Percentiles rank a stretch among this genome's conserved stretches.
These are phyloP conservation scores for Botia kubotai DNA, from an alignment of 2,797 vertebrate species.

Conservation along the genomic window DNA sequence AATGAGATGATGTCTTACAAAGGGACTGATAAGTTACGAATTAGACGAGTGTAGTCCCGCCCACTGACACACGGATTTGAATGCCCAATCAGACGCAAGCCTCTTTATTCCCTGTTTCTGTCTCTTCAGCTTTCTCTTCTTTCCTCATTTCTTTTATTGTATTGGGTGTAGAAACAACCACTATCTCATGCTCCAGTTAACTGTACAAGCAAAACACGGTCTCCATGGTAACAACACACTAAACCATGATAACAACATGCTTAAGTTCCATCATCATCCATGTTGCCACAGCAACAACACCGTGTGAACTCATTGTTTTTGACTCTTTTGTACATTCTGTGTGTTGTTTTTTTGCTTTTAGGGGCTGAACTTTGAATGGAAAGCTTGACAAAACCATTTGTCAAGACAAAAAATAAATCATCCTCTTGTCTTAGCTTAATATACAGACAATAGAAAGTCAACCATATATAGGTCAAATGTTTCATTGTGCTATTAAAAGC, in stretches of 20 bases:
- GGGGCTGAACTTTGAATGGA: constrained; percentile 16
- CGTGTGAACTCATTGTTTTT: constrained; percentile 12
- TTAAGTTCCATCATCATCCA: neutral
- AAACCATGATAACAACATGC: constrained; percentile 1
- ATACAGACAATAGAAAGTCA: too few species aligned
- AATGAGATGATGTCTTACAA: neutral
- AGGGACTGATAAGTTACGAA: neutral
- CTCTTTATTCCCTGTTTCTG: neutral
- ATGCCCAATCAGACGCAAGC: constrained; percentile 1
- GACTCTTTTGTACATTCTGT: neutral
- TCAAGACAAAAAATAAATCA: neutral
- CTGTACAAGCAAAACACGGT: neutral
- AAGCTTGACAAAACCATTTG: neutral
- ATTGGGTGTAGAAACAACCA: neutral
- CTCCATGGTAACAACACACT: neutral
- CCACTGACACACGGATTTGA: neutral
- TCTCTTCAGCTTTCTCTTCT: neutral
- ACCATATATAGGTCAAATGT: too few species aligned
- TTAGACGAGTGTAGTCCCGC: neutral
- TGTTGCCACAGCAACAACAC: neutral
- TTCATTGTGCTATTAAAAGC: too few species aligned
- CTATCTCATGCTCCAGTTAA: neutral
- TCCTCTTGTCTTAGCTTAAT: too few species aligned
- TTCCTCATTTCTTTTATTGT: neutral
- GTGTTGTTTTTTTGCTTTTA: neutral